Conservation (phyloP, 2,113 vertebrate genomes). For the Leucoraja erinaceus region DNA sequence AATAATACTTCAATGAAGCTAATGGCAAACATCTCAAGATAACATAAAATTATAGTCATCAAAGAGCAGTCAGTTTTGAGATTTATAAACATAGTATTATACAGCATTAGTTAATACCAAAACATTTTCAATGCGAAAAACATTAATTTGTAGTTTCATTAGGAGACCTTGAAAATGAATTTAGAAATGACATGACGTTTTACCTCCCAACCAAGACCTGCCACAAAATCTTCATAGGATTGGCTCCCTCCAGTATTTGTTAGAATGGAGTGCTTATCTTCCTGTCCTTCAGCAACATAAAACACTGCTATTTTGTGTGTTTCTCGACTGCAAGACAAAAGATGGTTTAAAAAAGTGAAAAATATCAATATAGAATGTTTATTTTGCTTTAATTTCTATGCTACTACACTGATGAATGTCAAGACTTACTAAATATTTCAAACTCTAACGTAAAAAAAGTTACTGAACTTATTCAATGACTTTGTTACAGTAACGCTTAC, state of each 20-base stretch:
- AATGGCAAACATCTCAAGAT: not conserved
- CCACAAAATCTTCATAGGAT: conserved; percentile 95
- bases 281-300: conserved; percentile 95
- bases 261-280: conserved; percentile 97
- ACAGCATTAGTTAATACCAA: not conserved
- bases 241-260: conserved; percentile 92
- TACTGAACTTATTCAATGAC: not conserved
- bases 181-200: conserved; percentile 8
- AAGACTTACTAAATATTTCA: not conserved
- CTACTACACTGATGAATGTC: not conserved
- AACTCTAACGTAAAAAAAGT: not conserved
- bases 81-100: not conserved
- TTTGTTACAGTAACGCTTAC: too few relatives aligned
- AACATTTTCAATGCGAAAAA: too few relatives aligned
- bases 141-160: not conserved
- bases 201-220: conserved; percentile 98
- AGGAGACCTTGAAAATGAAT: not conserved
- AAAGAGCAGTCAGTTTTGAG: not conserved
- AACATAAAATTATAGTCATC: not conserved
- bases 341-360: not conserved
- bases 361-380: not conserved
- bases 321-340: conserved; percentile 72
- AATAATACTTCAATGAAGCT: not conserved
- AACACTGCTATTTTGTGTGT: conserved; percentile 98
- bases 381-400: not conserved